phyloP scores from a whole-genome alignment of 2,113 vertebrate genomes.

The Crotalus helleri region DNA sequence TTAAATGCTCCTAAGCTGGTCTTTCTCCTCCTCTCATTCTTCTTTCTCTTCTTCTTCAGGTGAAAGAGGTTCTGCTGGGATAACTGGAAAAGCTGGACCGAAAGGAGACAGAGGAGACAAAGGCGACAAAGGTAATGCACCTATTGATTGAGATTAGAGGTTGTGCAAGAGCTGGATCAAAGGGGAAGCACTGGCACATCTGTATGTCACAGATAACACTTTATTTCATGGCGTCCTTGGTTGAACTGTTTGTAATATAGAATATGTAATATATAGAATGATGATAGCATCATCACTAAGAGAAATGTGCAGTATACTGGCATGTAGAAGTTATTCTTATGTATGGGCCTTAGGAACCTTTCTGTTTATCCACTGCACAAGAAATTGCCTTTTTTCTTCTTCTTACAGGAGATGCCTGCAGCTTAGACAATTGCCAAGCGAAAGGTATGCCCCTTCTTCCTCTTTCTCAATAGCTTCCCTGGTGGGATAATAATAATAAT shows the following conservation, averaged over 20 bases:
- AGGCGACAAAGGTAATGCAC: not conserved
- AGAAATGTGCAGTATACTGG: not conserved
- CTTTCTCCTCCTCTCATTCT: not conserved
- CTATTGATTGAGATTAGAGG: not conserved
- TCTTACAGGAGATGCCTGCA: not conserved
- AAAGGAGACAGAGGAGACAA: constrained; percentile 22
- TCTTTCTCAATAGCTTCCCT: not conserved
- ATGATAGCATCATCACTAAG: not conserved
- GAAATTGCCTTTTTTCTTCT: not conserved
- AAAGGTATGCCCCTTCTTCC: constrained; percentile 8
- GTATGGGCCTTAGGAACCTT: not conserved
- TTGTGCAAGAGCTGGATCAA: not conserved
- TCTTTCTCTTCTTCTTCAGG: not conserved
- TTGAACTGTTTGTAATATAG: not conserved
- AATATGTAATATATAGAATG: not conserved
- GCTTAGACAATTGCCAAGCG: not conserved
- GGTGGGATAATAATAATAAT: not conserved
- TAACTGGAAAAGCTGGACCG: constrained; percentile 18
- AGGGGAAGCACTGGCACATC: not conserved
- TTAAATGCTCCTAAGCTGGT: not conserved
- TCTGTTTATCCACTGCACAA: not conserved
- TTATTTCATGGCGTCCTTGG: not conserved
- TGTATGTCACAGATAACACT: not conserved
- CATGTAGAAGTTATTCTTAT: not conserved
- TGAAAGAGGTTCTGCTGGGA: not conserved